Base-by-base conservation (phyloP, 2,797 vertebrate species). In the Syngnathus acus region DNA sequence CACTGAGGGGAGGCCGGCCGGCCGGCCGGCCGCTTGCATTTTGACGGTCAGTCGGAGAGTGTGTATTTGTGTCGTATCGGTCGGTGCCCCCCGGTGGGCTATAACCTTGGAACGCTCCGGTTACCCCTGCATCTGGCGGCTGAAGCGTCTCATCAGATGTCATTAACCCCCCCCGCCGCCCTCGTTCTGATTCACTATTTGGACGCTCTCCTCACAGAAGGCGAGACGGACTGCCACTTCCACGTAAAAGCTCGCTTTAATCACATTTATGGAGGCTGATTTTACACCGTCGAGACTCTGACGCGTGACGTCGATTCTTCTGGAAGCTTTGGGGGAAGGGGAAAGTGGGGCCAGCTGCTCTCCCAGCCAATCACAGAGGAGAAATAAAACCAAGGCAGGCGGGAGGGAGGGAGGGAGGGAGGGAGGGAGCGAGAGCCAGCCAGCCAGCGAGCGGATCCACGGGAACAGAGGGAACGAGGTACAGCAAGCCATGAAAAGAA, bases 361-460 rank as follows among this genome's bases (percentile, higher is more conserved):
- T 43, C 59, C 72, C 47, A n/a, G 72, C 89, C 90, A 91, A 91
- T 91, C 77, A 72, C 71, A 79, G 63, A 54, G 42, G 64, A 75
- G 69, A 77, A 80, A 71, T 53, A 40, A 65, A 67, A 37, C 53
- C 9, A 42, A 10, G 9, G 40, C 9, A 42, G 10, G 40, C 40
- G 6, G 2, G 72, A 73, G 62, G 58, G 50, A 75, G 72, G 68
- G 67, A 23, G n/a, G 65, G 66, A 68, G 71, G 59, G 71, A 43
- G 64, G 45, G 69, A 51, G 68, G 11, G 63, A 10, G 60, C 64
- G 73, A 68, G 69, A 2, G 26, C 26, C 26, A 32, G 26, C 26
- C 26, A 26, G 26, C 26, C 26, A 32, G 26, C 26, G 26, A 79
- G 64, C 71, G 43, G 64, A 72, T 40, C 37, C 69, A 69, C 54